Conservation (phyloP, 2,113 vertebrate species). For the Ifrita kowaldi region DNA sequence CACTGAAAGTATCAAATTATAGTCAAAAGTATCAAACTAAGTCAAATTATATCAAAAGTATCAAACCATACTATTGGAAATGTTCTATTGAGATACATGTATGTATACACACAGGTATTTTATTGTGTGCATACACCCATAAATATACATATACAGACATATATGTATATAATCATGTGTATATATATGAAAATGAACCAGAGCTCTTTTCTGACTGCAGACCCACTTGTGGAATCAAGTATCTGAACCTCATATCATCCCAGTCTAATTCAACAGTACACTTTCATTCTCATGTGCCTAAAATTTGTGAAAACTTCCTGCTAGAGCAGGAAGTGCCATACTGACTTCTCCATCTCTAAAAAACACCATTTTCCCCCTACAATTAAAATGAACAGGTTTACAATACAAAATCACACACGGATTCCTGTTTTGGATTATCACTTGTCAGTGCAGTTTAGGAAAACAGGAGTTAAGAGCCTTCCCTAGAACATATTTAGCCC, state of each 20-base stretch:
- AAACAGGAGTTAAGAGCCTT: not conserved
- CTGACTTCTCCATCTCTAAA: not conserved
- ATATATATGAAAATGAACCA: not conserved
- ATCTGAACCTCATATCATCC: not conserved
- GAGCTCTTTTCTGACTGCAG: not conserved
- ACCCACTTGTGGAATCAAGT: not conserved
- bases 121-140: not conserved
- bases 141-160: not conserved
- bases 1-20: not conserved
- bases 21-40: too few relatives aligned
- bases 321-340: not conserved
- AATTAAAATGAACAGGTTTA: not conserved
- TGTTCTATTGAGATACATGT: not conserved
- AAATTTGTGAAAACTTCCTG: not conserved
- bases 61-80: not conserved
- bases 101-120: not conserved
- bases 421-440: not conserved
- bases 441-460: not conserved
- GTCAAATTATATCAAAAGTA: too few relatives aligned
- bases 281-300: not conserved
- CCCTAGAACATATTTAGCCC: not conserved
- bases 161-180: rapidly evolving
- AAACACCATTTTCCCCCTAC: not conserved
- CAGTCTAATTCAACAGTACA: not conserved
- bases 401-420: rapidly evolving